phyloP scores from a whole-genome alignment of 1,140 invertebrate species.

The Dendroctonus valens region DNA sequence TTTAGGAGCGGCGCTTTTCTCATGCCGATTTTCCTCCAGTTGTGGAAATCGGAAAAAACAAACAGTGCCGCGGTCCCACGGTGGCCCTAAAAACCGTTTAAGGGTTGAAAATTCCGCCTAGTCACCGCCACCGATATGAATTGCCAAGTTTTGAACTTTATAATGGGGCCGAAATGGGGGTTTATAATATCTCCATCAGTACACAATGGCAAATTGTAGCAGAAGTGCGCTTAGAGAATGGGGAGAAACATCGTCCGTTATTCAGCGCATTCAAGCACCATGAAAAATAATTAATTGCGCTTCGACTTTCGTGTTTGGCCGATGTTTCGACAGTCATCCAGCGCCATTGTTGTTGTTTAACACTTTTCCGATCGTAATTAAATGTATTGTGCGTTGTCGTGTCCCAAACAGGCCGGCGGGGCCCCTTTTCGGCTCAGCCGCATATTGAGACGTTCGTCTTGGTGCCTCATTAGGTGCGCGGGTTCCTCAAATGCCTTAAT shows the following conservation, averaged over 20 bases:
- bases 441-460: too few relatives aligned
- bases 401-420: too few relatives aligned
- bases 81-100: constrained; percentile 26
- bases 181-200: constrained; percentile 44
- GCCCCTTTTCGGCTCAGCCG: constrained; percentile 1
- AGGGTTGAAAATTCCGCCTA: constrained; percentile 28
- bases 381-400: constrained; percentile 20
- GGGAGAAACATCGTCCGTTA: constrained; percentile 42
- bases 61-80: neutral
- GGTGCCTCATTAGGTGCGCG: too few relatives aligned
- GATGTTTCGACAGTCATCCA: constrained; percentile 37
- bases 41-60: neutral
- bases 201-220: constrained; percentile 35
- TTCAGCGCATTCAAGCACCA: constrained; percentile 45
- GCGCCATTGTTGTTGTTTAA: constrained; percentile 36
- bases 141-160: constrained; percentile 37
- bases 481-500: too few relatives aligned
- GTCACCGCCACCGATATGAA: constrained; percentile 33
- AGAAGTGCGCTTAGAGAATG: constrained; percentile 38
- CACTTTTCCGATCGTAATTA: constrained; percentile 32
- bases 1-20: too few relatives aligned
- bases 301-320: constrained; percentile 40
- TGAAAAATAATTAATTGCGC: constrained; percentile 48
- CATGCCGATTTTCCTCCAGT: too few relatives aligned
- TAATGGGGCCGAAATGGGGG: constrained; percentile 30